Conservation (phyloP, 2,888 invertebrate genomes). For the Caenorhabditis parvicauda region DNA sequence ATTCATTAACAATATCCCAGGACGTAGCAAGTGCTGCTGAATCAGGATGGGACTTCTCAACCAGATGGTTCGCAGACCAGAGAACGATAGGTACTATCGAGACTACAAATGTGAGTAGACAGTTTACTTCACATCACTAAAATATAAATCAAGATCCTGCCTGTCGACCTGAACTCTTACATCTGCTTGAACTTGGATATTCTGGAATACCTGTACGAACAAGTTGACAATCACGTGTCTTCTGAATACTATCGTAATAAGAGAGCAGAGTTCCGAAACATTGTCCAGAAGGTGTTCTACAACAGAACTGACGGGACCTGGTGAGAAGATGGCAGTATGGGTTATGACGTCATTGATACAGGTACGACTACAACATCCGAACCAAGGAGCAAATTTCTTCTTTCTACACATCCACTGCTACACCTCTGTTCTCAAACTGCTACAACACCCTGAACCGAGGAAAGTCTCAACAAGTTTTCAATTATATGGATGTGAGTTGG, state of each 20-base stretch:
- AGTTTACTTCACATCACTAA: slow-evolving; percentile 1
- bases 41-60: slow-evolving; percentile 93
- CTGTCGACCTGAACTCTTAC: slow-evolving; percentile 80
- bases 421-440: slow-evolving; percentile 74
- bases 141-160: slow-evolving; percentile 69
- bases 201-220: slow-evolving; percentile 43
- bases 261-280: slow-evolving; percentile 27
- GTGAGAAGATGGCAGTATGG: slow-evolving; percentile 12
- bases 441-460: slow-evolving; percentile 45
- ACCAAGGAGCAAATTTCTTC: slow-evolving; percentile 37
- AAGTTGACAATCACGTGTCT: slow-evolving; percentile 19
- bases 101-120: slow-evolving; percentile 68
- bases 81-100: slow-evolving; percentile 65
- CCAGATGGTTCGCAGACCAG: slow-evolving; percentile 77
- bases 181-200: slow-evolving; percentile 73
- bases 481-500: slow-evolving; percentile 35
- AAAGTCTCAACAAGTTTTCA: slow-evolving; percentile 38
- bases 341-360: neutral
- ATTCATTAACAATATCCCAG: too few species aligned
- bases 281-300: slow-evolving; percentile 46
- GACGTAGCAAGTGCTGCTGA: slow-evolving; percentile 70
- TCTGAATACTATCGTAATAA: slow-evolving; percentile 24
- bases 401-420: slow-evolving; percentile 66
- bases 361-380: slow-evolving; percentile 48
- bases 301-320: slow-evolving; percentile 45